phyloP scores from a whole-genome alignment of 2,888 invertebrate genomes.

The Heliconius sara region DNA sequence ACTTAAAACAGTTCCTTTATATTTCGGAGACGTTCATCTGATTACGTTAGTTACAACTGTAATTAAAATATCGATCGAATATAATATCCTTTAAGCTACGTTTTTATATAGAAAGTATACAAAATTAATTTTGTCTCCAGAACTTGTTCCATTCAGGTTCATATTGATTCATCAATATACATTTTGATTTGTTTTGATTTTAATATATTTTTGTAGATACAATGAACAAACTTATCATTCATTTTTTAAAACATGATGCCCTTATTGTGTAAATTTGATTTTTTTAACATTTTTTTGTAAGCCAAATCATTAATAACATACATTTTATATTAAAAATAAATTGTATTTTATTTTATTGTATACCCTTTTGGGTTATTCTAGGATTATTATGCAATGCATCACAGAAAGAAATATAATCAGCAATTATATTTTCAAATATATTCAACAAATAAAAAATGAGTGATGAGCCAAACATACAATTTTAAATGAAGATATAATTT shows the following conservation, averaged over 20 bases:
- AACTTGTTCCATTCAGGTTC: neutral
- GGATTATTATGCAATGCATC: neutral
- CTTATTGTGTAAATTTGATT: neutral
- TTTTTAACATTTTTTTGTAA: neutral
- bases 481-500: neutral
- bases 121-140: neutral
- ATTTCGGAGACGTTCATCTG: slow-evolving; percentile 11
- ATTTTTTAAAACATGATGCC: neutral
- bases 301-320: neutral
- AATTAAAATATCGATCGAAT: slow-evolving; percentile 9
- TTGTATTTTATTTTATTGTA: neutral
- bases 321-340: neutral
- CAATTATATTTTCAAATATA: too few species aligned
- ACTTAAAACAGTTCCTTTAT: neutral
- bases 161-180: neutral
- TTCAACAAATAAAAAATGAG: too few species aligned
- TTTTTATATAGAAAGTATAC: neutral
- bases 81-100: neutral
- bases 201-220: slow-evolving; percentile 4
- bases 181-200: too few species aligned
- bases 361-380: neutral
- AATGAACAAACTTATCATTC: neutral
- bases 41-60: neutral
- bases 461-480: neutral
- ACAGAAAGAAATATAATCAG: too few species aligned